Base-by-base conservation (phyloP, 2,888 invertebrate species). In the Steinernema hermaphroditum region DNA sequence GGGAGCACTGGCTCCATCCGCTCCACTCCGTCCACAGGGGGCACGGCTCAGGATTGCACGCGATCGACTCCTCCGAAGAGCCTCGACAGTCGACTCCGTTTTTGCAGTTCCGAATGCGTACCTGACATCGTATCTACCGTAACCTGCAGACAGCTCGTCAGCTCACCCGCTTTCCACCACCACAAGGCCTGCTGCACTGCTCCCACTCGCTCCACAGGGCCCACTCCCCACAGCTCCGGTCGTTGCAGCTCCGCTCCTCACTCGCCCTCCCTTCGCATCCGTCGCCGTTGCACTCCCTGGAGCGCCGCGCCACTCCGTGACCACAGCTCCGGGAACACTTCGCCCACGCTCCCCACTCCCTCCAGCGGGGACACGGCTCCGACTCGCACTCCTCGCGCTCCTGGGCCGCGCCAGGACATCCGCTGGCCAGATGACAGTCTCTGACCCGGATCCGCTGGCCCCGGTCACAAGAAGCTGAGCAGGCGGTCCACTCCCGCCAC, bases 21-120 rank as follows among this genome's bases (percentile, higher is more conserved):
- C 50, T 73, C 78, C 78, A 78, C 22, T 73, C 69, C 6, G 70
- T 57, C 80, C 80, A 78, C 19, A 41, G 32, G 8, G 79, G 79
- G 46, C 79, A 79, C 14, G 72, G 19, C n/a, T 76, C 72, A 22
- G 68, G 54, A 68, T 81, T 79, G 71, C 79, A 79, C 8, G 74
- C 49, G 68, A 79, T 54, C 49, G 74, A 79, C 19, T 79, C 79
- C 49, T 70, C 70, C 14, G 70, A 27, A 8, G 81, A 73, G 1
- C 79, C 79, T 16, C 68, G 50, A 69, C 79, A 79, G 29, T 81
- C 78, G 32, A 62, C 62, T 29, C 62, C 62, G 32, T 62, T 62
- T 16, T 32, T 29, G 16, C 62, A 62, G 14, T 8, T 62, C 32
- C 62, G 62, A 19, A 62, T 29, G 9, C 62, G 62, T 2, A 62